A percentile compares a stretch with the other conserved stretches of the same genome.
These are phyloP conservation scores for Amphiprion clarkii DNA, from an alignment of 2,797 vertebrate genomes.

Conservation along the genomic window DNA sequence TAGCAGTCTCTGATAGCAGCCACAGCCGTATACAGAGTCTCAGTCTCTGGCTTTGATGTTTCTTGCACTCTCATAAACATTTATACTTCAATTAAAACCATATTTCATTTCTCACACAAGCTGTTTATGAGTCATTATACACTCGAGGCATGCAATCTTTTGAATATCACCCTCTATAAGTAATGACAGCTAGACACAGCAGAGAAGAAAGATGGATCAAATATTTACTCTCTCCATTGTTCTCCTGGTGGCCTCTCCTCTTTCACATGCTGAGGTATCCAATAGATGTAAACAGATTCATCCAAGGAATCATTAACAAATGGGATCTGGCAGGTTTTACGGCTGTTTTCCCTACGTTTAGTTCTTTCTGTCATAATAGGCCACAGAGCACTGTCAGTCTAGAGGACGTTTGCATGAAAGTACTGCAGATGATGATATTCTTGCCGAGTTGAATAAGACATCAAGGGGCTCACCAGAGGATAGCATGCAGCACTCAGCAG, in stretches of 20 bases:
- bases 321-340: slow-evolving; percentile 47
- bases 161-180: slow-evolving; percentile 70
- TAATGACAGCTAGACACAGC: slow-evolving; percentile 81
- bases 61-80: slow-evolving; percentile 74
- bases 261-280: slow-evolving; percentile 67
- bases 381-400: slow-evolving; percentile 3
- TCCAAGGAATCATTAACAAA: slow-evolving; percentile 75
- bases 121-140: slow-evolving; percentile 69
- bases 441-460: slow-evolving; percentile 43
- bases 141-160: slow-evolving; percentile 51
- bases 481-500: slow-evolving; percentile 19
- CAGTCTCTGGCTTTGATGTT: slow-evolving; percentile 70
- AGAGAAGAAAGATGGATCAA: slow-evolving; percentile 79
- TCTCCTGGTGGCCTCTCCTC: slow-evolving; percentile 67
- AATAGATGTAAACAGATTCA: slow-evolving; percentile 68
- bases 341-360: slow-evolving; percentile 31
- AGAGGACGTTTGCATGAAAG: slow-evolving; percentile 23
- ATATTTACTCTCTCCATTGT: slow-evolving; percentile 86
- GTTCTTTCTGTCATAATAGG: slow-evolving; percentile 38
- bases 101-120: slow-evolving; percentile 76
- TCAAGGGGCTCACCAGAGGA: slow-evolving; percentile 41
- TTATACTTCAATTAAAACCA: slow-evolving; percentile 82
- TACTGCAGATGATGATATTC: slow-evolving; percentile 23
- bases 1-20: slow-evolving; percentile 69
- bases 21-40: slow-evolving; percentile 60